Evolutionary conservation across 2,797 vertebrate species (phyloP).

Genomic region (Lerista edwardsae): DNA sequence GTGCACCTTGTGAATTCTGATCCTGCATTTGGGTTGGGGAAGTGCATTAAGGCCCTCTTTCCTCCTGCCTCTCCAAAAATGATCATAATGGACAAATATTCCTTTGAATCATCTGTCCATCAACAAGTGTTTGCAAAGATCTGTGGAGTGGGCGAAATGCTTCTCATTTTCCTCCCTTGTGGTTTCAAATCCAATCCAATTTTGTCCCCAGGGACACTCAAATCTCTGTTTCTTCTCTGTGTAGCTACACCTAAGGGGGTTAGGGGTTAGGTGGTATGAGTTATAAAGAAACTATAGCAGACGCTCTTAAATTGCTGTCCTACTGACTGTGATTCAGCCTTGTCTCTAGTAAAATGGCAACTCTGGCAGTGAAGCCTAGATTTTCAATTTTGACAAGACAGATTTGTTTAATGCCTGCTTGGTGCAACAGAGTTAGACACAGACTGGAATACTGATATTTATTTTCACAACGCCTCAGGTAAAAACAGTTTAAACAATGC

Average conservation of each 20-base stretch:
- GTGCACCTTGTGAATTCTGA: neutral
- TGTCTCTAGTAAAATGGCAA: neutral
- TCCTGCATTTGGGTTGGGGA: neutral
- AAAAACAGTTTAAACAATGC: constrained; percentile 78
- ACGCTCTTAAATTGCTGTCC: neutral
- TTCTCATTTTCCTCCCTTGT: neutral
- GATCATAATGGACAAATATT: neutral
- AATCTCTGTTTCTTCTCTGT: neutral
- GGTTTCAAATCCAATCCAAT: neutral
- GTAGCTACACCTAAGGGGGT: too few species aligned
- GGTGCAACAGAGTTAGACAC: constrained; percentile 5
- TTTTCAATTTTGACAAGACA: neutral
- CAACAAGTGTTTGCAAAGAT: neutral
- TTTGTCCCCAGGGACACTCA: neutral
- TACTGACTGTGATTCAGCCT: too few species aligned
- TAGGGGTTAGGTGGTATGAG: too few species aligned
- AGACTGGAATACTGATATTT: constrained; percentile 75
- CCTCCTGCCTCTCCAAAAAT: neutral
- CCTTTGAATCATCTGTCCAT: neutral
- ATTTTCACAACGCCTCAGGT: constrained; percentile 75
- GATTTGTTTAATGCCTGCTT: neutral
- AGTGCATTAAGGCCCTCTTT: neutral
- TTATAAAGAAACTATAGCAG: neutral
- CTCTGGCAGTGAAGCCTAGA: neutral
- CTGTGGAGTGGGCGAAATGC: neutral